These are phyloP conservation scores for Trichonephila inaurata DNA, from an alignment of 1,140 invertebrate genomes.

Conservation along the genomic window DNA sequence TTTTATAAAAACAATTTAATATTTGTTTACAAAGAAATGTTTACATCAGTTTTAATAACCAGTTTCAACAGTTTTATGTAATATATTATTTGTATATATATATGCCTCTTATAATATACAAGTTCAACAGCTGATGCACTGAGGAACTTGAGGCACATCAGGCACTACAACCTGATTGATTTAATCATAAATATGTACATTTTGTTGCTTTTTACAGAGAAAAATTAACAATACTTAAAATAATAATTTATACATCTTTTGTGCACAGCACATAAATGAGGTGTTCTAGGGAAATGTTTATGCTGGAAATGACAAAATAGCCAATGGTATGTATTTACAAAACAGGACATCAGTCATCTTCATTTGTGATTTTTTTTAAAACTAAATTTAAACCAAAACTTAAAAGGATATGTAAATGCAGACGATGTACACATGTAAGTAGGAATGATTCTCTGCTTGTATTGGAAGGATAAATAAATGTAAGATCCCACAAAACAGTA, in stretches of 20 bases:
- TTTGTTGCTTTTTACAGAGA: slow-evolving; percentile 21
- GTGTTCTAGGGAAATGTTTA: slow-evolving; percentile 34
- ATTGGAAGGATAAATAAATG: not conserved
- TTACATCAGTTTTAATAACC: slow-evolving; percentile 49
- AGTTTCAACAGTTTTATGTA: slow-evolving; percentile 45
- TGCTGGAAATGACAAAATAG: slow-evolving; percentile 39
- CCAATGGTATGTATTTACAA: slow-evolving; percentile 32
- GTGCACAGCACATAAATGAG: slow-evolving; percentile 46
- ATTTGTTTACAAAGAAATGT: slow-evolving; percentile 53
- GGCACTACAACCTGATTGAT: slow-evolving; percentile 39
- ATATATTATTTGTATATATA: slow-evolving; percentile 33
- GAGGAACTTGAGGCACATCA: slow-evolving; percentile 48
- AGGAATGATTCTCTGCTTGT: slow-evolving; percentile 19
- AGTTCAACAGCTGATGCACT: slow-evolving; percentile 43
- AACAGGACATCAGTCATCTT: slow-evolving; percentile 36
- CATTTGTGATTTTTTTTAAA: not conserved
- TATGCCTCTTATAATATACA: slow-evolving; percentile 34
- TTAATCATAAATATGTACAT: slow-evolving; percentile 48
- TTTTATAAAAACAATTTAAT: slow-evolving; percentile 52
- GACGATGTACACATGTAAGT: slow-evolving; percentile 18
- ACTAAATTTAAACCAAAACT: slow-evolving; percentile 13
- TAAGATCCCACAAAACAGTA: not conserved
- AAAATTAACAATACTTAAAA: slow-evolving; percentile 37
- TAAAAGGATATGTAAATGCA: slow-evolving; percentile 38
- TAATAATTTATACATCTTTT: slow-evolving; percentile 41